A percentile compares a stretch with the other conserved stretches of the same genome.
Conservation (phyloP, 2,797 vertebrate genomes). For the Odontamblyopus lacepedii region DNA sequence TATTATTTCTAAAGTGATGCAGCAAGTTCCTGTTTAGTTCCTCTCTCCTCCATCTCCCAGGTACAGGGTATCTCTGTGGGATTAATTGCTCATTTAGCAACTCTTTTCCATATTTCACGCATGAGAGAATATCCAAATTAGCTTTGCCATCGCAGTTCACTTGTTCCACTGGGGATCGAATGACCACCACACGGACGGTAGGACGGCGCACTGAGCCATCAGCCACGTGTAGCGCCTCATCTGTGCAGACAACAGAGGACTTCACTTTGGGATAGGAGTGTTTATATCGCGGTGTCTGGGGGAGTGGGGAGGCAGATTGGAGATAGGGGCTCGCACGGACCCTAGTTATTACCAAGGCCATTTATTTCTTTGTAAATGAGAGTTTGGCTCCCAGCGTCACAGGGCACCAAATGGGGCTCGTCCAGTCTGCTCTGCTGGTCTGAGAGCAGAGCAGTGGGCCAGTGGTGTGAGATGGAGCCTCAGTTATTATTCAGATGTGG, state of each 20-base stretch:
- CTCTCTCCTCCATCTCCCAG: conserved; percentile 53
- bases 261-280: conserved; percentile 38
- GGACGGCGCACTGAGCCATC: conserved; percentile 53
- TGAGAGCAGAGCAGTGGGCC: conserved; percentile 53
- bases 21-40: conserved; percentile 43
- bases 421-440: conserved; percentile 69
- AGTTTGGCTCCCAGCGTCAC: conserved; percentile 76
- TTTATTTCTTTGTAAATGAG: conserved; percentile 80
- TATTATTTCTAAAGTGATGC: conserved; percentile 22
- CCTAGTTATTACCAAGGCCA: conserved; percentile 67
- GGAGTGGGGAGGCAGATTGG: conserved; percentile 51
- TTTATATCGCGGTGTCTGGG: conserved; percentile 20
- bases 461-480: conserved; percentile 55
- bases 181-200: conserved; percentile 56
- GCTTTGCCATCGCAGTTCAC: conserved; percentile 73
- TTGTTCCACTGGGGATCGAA: conserved; percentile 60
- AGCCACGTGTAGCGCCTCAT: conserved; percentile 29
- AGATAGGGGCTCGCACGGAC: conserved; percentile 44
- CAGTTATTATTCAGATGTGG: conserved; percentile 78
- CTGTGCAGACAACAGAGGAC: conserved; percentile 40
- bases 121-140: conserved; percentile 75
- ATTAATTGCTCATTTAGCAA: conserved; percentile 80
- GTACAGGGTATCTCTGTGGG: conserved; percentile 71
- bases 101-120: conserved; percentile 76
- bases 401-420: conserved; percentile 79